Evolutionary conservation across 2,113 vertebrate genomes (phyloP), one percentile per base, ranked within the genome.

Genomic region (Austrofundulus limnaeus): DNA sequence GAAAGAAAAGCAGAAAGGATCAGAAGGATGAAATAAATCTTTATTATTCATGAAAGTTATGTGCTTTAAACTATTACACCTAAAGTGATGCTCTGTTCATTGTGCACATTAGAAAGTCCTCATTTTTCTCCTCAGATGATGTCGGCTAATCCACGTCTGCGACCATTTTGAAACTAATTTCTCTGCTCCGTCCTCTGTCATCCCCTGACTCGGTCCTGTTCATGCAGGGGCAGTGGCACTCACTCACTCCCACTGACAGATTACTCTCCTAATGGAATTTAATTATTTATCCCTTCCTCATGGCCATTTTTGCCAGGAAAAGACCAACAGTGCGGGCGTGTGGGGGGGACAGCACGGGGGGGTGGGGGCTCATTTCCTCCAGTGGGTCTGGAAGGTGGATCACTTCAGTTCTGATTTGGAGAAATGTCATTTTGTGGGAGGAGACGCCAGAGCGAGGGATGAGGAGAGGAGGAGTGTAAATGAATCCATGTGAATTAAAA

Each of bases 191-290:
- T 45, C 37, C 45, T 59, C 46, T n/a, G 49, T 72, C 72, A 54
- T 68, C 48, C 43, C n/a, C n/a, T n/a, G n/a, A n/a, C n/a, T n/a
- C n/a, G n/a, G n/a, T n/a, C 65, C 70, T 75, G 66, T 78, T 56
- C 81, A 62, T 83, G 80, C 70, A 59, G 67, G 72, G 70, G 66
- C 86, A 82, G 66, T 85, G 73, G 81, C n/a, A n/a, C n/a, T n/a
- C 84, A 86, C 78, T 88, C 92, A 88, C 70, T 90, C 89, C 87
- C 82, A 88, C 87, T 92, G 92, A 93, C 90, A 89, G 92, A 93
- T 93, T 90, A 92, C 90, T 89, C 87, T 91, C 86, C 90, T 92
- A 93, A 93, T 93, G 91, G 91, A 92, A 92, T 93, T 93, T 93
- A 93, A 93, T 92, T 92, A 93, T 93, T 92, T 86, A 93, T 87